Evolutionary conservation across 2,888 invertebrate genomes (phyloP).

Genomic region (Ctena decussata): DNA sequence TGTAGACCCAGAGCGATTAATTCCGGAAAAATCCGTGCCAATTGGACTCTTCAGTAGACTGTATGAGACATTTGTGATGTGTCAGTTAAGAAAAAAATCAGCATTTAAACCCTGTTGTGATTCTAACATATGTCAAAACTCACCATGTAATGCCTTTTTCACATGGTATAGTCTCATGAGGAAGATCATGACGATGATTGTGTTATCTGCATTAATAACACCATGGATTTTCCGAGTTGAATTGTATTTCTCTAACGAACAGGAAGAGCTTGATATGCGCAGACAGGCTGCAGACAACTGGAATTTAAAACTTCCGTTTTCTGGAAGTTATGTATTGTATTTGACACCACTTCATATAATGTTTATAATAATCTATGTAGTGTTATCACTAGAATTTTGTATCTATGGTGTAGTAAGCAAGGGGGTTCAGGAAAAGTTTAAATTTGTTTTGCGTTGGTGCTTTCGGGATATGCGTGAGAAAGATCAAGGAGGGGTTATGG

Average conservation of each 20-base stretch:
- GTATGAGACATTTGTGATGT: slow-evolving; percentile 76
- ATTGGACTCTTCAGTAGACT: slow-evolving; percentile 72
- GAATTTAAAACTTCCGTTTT: slow-evolving; percentile 65
- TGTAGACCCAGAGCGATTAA: slow-evolving; percentile 66
- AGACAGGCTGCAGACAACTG: slow-evolving; percentile 55
- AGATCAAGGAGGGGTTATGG: slow-evolving; percentile 51
- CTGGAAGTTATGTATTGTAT: slow-evolving; percentile 76
- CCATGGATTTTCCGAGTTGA: slow-evolving; percentile 78
- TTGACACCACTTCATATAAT: slow-evolving; percentile 81
- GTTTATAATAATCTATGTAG: slow-evolving; percentile 79
- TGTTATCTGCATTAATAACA: slow-evolving; percentile 67
- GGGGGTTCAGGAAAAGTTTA: slow-evolving; percentile 67
- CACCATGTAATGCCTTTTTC: slow-evolving; percentile 26
- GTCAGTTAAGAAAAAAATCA: slow-evolving; percentile 75
- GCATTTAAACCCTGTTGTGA: slow-evolving; percentile 75
- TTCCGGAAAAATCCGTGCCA: slow-evolving; percentile 70
- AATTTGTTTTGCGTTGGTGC: slow-evolving; percentile 69
- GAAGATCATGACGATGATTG: slow-evolving; percentile 65
- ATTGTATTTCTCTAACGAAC: slow-evolving; percentile 77
- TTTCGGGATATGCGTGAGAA: slow-evolving; percentile 76
- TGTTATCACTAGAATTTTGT: slow-evolving; percentile 74
- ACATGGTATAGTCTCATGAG: slow-evolving; percentile 72
- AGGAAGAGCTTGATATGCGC: slow-evolving; percentile 68
- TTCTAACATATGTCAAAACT: slow-evolving; percentile 58
- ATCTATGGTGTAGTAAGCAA: slow-evolving; percentile 70